Evolutionary conservation across 2,888 invertebrate genomes (phyloP).

Genomic region (Mesochorus sp.): DNA sequence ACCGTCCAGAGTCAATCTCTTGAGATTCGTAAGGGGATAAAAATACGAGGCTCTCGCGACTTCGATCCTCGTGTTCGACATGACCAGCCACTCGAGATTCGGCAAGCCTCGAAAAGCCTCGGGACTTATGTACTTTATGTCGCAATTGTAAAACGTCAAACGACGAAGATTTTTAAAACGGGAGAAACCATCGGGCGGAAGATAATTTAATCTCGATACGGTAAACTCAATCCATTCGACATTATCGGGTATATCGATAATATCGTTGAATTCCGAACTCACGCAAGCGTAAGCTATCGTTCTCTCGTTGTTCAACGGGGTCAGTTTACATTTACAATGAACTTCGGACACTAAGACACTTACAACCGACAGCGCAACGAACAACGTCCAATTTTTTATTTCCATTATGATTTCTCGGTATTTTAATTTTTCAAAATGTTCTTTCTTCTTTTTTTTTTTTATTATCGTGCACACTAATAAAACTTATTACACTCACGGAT

Average conservation of each 20-base stretch:
- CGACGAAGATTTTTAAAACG: constrained; percentile 67
- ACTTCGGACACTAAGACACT: constrained; percentile 1
- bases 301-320: constrained; percentile 64
- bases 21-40: constrained; percentile 65
- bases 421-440: too few species aligned
- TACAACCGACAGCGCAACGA: constrained; percentile 1
- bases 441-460: too few species aligned
- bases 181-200: constrained; percentile 68
- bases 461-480: not conserved
- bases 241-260: constrained; percentile 68
- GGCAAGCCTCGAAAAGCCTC: constrained; percentile 70
- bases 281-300: constrained; percentile 73
- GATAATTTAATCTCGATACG: constrained; percentile 68
- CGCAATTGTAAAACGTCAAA: constrained; percentile 74
- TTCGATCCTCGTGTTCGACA: constrained; percentile 69
- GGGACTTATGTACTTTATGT: constrained; percentile 63
- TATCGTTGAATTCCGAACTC: constrained; percentile 67
- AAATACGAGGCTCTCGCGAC: constrained; percentile 67
- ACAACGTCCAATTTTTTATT: not conserved
- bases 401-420: constrained; percentile 24
- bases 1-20: constrained; percentile 67
- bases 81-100: constrained; percentile 70
- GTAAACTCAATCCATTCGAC: constrained; percentile 76
- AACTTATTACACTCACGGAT: too few species aligned
- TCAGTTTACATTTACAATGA: constrained; percentile 69